phyloP scores from a whole-genome alignment of 2,113 vertebrate species.

The Pelvicachromis taeniatus region DNA sequence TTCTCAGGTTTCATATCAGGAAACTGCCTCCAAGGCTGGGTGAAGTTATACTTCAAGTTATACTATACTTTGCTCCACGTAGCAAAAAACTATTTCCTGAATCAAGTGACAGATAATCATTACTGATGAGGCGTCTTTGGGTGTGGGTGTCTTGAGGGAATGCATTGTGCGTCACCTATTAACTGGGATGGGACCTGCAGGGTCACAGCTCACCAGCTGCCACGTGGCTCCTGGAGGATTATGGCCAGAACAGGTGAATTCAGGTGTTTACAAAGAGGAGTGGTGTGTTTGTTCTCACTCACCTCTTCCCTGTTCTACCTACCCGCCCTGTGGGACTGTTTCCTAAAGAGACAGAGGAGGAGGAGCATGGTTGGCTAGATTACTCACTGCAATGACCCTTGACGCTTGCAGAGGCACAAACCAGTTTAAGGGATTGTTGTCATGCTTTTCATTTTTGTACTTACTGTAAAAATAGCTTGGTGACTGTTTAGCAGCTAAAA shows the following conservation, averaged over 20 bases:
- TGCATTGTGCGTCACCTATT: constrained; percentile 23
- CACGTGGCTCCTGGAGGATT: constrained; percentile 53
- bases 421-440: neutral
- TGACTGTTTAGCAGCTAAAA: neutral
- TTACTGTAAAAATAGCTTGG: neutral
- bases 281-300: constrained; percentile 54
- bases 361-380: neutral
- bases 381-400: constrained; percentile 34
- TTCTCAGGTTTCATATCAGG: constrained; percentile 20
- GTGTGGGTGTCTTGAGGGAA: neutral
- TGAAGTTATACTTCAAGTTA: neutral
- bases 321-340: constrained; percentile 27
- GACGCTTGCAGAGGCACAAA: neutral
- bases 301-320: constrained; percentile 2
- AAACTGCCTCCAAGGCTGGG: neutral
- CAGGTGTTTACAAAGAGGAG: constrained; percentile 50
- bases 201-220: constrained; percentile 20
- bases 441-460: neutral
- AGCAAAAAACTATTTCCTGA: constrained; percentile 10
- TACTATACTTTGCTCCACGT: no score
- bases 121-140: neutral
- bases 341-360: constrained; percentile 15
- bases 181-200: neutral
- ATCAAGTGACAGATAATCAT: neutral
- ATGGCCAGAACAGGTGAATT: constrained; percentile 33